phyloP scores from a whole-genome alignment of 2,888 invertebrate genomes.

The Hedya salicella region DNA sequence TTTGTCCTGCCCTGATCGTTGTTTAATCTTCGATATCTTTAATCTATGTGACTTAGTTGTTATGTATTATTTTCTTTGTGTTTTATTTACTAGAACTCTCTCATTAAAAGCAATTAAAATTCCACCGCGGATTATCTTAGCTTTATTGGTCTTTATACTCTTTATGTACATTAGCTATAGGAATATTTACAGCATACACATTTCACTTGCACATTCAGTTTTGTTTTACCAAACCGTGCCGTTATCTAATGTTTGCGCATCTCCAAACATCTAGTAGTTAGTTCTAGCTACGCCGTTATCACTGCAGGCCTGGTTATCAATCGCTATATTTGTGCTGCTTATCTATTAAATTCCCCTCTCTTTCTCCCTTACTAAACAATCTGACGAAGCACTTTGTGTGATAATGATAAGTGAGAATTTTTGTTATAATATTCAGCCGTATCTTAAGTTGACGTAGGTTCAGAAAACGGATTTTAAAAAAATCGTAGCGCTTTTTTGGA shows the following conservation, averaged over 20 bases:
- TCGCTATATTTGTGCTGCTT: constrained; percentile 40
- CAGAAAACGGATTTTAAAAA: no score
- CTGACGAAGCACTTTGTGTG: constrained; percentile 56
- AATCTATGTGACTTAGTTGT: no score
- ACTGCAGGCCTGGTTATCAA: constrained; percentile 40
- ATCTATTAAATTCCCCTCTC: constrained; percentile 62
- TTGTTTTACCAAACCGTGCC: constrained; percentile 1
- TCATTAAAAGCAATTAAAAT: no score
- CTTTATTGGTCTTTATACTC: no score
- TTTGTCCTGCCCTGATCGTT: no score
- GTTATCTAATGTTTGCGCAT: constrained; percentile 37
- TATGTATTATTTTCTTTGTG: no score
- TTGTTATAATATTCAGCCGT: constrained; percentile 59
- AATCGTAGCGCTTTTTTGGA: no score
- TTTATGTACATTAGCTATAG: background rate
- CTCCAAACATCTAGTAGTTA: constrained; percentile 30
- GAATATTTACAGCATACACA: background rate
- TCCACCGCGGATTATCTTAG: no score
- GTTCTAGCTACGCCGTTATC: constrained; percentile 33
- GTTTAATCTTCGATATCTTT: no score
- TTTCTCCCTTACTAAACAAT: constrained; percentile 41
- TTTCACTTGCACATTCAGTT: constrained; percentile 8
- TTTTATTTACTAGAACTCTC: no score
- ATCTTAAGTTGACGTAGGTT: constrained; percentile 49
- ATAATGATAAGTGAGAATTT: constrained; percentile 66